Evolutionary conservation across 1,140 invertebrate genomes (phyloP), one percentile per base, ranked within the genome.

Genomic region (Bacillus rossius): DNA sequence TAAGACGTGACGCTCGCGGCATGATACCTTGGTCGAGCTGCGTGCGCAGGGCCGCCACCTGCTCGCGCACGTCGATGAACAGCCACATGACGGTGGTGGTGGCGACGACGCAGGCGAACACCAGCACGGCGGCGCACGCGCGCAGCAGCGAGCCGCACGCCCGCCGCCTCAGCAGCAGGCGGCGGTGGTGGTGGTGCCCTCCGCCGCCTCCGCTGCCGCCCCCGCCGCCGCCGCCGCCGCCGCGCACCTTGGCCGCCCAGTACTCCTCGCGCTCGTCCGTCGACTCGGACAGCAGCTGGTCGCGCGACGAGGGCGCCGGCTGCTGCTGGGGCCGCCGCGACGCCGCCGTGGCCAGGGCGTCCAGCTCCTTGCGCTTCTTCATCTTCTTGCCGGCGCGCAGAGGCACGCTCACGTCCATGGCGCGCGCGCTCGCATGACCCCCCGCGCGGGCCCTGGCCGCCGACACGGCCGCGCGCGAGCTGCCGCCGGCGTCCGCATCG

Each of bases 71-170:
- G 64, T 86, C 84, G 29, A 85, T 81, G 67, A 86, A 85, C 3
- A 85, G 75, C 82, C 84, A 86, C 56, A 85, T 77, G 37, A 85
- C 79, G 38, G 82, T 82, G 17, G 81, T 79, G 8, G 84, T 84
- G 26, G 82, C 80, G 2, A 85, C 76, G n/a, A 84, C 76, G 60
- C 81, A 82, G 3, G 81, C 78, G 61, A 83, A 82, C 23, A 83
- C 74, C 4, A 84, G 76, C 57, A 84, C 76, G 14, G 79, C 79
- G 22, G 80, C 79, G 61, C 83, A 84, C 10, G 82, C 79, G 34
- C 80, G 75, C 25, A 84, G 63, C 54, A 84, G 73, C 45, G 75
- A 73, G 1, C 71, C 70, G 63, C 76, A 79, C 26, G 65, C 59
- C 42, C 69, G 71, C 51, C 65, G 55, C 22, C 53, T 45, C 19